Percentiles rank a stretch among this genome's conserved stretches.
Evolutionary conservation across 2,797 vertebrate genomes (phyloP).

Genomic region (Syngnathus rostellatus): DNA sequence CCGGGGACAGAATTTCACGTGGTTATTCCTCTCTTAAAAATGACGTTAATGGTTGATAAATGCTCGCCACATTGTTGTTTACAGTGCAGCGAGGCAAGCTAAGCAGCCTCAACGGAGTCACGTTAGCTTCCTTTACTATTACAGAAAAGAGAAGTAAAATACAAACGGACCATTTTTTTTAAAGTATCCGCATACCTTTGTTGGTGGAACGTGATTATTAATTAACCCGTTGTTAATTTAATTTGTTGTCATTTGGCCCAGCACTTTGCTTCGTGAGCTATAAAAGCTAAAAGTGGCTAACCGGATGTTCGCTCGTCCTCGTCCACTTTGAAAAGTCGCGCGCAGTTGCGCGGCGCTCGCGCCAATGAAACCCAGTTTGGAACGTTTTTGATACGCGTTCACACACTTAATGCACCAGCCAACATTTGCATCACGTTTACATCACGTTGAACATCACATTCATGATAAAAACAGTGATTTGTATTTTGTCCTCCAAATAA

Average conservation of each 20-base stretch:
- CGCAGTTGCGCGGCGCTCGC: conserved; percentile 62
- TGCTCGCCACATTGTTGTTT: not conserved
- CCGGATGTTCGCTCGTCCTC: conserved; percentile 13
- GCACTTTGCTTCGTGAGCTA: not conserved
- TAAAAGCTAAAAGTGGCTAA: conserved; percentile 21
- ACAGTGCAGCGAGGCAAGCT: not conserved
- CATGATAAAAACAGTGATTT: not conserved
- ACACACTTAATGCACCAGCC: not conserved
- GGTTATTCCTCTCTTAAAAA: not conserved
- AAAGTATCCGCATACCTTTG: not conserved
- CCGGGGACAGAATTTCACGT: not conserved
- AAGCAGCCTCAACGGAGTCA: not conserved
- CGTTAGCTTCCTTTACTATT: not conserved
- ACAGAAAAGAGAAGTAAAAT: not conserved
- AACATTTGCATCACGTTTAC: not conserved
- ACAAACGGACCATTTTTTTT: not conserved
- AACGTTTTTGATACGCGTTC: not conserved
- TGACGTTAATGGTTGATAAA: not conserved
- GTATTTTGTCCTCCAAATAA: not conserved
- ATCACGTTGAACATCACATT: not conserved
- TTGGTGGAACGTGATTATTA: not conserved
- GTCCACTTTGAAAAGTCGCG: conserved; percentile 72
- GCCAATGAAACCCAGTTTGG: conserved; percentile 40
- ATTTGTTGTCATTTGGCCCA: not conserved
- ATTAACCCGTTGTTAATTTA: not conserved